Conservation (phyloP, 1,140 invertebrate species). For the Brachionus asplanchnoidis region DNA sequence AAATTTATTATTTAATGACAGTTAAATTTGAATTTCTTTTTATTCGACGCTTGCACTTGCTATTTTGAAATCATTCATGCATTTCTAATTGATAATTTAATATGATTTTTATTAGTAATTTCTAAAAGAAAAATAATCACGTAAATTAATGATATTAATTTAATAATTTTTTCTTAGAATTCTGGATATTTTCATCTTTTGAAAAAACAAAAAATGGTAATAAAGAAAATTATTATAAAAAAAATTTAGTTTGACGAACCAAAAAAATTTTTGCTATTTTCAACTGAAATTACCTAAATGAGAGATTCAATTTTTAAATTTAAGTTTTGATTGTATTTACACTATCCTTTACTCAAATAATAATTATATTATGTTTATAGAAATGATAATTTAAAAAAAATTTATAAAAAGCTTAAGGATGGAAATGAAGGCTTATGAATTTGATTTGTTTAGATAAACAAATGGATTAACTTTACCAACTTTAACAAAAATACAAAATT, state of each 20-base stretch:
- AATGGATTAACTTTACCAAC: background rate
- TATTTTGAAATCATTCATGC: background rate
- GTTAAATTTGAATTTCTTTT: no score
- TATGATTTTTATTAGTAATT: background rate
- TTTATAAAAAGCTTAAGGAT: background rate
- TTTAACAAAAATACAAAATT: background rate
- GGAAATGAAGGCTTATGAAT: background rate
- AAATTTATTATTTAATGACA: no score
- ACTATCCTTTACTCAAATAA: background rate
- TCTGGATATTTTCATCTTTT: background rate
- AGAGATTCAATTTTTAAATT: background rate
- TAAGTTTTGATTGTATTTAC: background rate
- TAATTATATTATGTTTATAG: background rate
- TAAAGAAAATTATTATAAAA: background rate
- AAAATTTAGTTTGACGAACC: background rate
- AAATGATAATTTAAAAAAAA: background rate
- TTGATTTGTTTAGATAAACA: background rate
- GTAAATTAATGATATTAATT: no score
- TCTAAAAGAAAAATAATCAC: background rate
- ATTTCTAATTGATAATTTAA: background rate
- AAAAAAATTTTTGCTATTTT: background rate
- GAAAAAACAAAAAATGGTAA: background rate
- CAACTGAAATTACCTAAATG: no score
- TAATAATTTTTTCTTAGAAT: background rate
- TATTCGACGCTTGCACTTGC: no score